A percentile compares a stretch with the other conserved stretches of the same genome.
Conservation (phyloP, 2,113 vertebrate species). For the Cromileptes altivelis region DNA sequence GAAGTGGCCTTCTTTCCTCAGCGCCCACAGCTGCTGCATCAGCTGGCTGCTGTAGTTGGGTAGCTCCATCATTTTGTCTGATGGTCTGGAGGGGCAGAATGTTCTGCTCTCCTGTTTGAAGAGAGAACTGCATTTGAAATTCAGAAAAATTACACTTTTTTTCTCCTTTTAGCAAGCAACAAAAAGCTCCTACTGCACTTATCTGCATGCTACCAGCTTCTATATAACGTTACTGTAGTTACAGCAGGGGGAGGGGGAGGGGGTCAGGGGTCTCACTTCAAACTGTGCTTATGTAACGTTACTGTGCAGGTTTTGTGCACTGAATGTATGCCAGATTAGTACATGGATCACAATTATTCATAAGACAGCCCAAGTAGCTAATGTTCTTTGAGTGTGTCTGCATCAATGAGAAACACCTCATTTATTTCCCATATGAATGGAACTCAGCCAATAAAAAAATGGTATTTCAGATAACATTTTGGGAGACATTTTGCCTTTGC, state of each 20-base stretch:
- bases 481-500: not conserved
- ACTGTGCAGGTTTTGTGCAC: not conserved
- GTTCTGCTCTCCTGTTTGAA: not conserved
- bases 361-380: not conserved
- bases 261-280: too few relatives aligned
- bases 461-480: not conserved
- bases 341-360: not conserved
- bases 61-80: conserved; percentile 84
- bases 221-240: too few relatives aligned
- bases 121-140: conserved; percentile 11
- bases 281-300: too few relatives aligned
- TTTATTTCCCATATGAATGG: not conserved
- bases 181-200: too few relatives aligned
- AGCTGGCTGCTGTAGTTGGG: conserved; percentile 90
- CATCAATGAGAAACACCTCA: rapidly evolving
- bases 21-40: conserved; percentile 88
- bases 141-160: not conserved
- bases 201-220: too few relatives aligned
- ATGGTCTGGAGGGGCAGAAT: not conserved
- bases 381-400: too few relatives aligned
- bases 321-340: not conserved
- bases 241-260: too few relatives aligned
- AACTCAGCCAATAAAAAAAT: not conserved
- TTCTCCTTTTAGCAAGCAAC: not conserved
- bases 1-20: conserved; percentile 90